Evolutionary conservation across 2,113 vertebrate genomes (phyloP).

Genomic region (Hyaena hyaena): DNA sequence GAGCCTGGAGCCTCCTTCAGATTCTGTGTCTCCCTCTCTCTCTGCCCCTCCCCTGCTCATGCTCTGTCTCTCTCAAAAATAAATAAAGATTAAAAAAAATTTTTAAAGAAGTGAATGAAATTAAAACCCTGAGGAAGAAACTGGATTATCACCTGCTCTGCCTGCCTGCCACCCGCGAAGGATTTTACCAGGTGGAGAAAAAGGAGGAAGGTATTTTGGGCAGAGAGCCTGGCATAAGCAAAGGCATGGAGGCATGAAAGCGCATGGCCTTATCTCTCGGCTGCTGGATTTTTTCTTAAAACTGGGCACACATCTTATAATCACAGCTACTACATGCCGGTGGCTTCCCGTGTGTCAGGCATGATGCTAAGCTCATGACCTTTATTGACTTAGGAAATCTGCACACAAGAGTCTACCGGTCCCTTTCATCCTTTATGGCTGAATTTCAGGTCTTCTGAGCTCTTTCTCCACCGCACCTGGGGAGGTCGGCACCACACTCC

Average conservation of each 20-base stretch:
- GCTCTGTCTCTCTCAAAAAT: no score
- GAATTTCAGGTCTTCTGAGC: background rate
- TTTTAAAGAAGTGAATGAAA: background rate
- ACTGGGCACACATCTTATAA: background rate
- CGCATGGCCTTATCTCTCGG: background rate
- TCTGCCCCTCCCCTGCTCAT: no score
- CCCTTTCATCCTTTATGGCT: background rate
- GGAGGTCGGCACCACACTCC: no score
- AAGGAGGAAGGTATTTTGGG: background rate
- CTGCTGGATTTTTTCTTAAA: background rate
- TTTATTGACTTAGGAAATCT: background rate
- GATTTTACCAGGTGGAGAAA: background rate
- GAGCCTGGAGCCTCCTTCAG: no score
- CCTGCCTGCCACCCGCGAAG: no score
- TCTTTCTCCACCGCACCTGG: background rate
- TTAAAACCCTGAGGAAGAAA: background rate
- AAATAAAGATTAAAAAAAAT: no score
- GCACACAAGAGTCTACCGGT: background rate
- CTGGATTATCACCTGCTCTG: background rate
- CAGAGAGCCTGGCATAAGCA: rapidly evolving
- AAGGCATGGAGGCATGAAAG: background rate
- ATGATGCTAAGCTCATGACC: background rate
- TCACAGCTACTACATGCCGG: background rate
- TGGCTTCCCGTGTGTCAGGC: background rate
- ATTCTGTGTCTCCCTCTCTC: no score